These are phyloP conservation scores for Sibirionetta formosa DNA, from an alignment of 2,797 vertebrate species.

Conservation along the genomic window DNA sequence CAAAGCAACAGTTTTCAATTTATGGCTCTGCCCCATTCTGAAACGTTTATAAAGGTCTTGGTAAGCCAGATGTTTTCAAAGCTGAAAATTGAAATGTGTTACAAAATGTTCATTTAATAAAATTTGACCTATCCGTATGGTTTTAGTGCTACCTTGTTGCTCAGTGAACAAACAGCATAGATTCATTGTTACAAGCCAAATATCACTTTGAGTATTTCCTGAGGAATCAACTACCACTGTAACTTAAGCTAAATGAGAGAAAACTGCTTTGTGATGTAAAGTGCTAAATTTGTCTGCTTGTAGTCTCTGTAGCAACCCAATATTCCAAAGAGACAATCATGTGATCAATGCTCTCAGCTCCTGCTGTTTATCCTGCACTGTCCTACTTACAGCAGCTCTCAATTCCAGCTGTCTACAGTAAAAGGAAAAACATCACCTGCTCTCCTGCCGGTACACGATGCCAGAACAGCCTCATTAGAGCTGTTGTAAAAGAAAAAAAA, in stretches of 20 bases:
- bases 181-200: not conserved
- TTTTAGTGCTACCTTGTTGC: not conserved
- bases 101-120: not conserved
- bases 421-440: slow-evolving; percentile 77
- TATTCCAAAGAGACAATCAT: slow-evolving; percentile 84
- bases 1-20: slow-evolving; percentile 7
- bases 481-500: slow-evolving; percentile 29
- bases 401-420: slow-evolving; percentile 76
- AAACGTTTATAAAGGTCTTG: slow-evolving; percentile 41
- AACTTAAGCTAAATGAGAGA: slow-evolving; percentile 62
- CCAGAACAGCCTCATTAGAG: slow-evolving; percentile 66
- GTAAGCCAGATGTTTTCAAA: slow-evolving; percentile 1
- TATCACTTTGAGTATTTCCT: not conserved
- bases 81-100: not conserved
- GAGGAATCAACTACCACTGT: slow-evolving; percentile 33
- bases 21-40: not conserved
- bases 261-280: slow-evolving; percentile 74
- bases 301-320: slow-evolving; percentile 86
- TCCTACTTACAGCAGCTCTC: slow-evolving; percentile 88
- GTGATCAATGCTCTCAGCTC: slow-evolving; percentile 87
- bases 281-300: slow-evolving; percentile 79
- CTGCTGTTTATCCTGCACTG: slow-evolving; percentile 89
- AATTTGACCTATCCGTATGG: not conserved
- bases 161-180: not conserved
- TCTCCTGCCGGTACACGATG: slow-evolving; percentile 50